A percentile compares a stretch with the other conserved stretches of the same genome.
phyloP scores from a whole-genome alignment of 2,888 invertebrate species.

The Acrocyrtus sp. region DNA sequence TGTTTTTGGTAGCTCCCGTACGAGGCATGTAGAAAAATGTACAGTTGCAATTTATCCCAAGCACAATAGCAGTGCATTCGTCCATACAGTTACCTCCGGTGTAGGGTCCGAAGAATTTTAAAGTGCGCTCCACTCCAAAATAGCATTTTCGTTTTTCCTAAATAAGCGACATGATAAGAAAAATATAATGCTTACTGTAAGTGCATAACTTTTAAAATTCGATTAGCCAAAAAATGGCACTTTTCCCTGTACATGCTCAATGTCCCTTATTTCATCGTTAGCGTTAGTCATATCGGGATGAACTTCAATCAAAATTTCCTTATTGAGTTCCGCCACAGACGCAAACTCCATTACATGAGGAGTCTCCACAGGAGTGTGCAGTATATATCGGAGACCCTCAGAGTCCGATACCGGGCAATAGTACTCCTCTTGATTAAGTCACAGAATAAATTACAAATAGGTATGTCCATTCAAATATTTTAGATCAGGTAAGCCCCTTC shows the following conservation, averaged over 20 bases:
- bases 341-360: slow-evolving; percentile 49
- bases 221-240: no score
- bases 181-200: no score
- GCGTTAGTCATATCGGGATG: slow-evolving; percentile 51
- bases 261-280: slow-evolving; percentile 45
- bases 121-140: slow-evolving; percentile 40
- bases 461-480: neutral
- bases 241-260: slow-evolving; percentile 23
- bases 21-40: slow-evolving; percentile 54
- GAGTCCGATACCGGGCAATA: slow-evolving; percentile 56
- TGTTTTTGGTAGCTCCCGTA: slow-evolving; percentile 4
- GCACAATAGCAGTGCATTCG: slow-evolving; percentile 27
- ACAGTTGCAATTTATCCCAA: slow-evolving; percentile 48
- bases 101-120: slow-evolving; percentile 50
- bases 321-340: slow-evolving; percentile 25
- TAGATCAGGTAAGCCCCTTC: neutral
- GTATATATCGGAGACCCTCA: slow-evolving; percentile 47
- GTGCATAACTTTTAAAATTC: no score
- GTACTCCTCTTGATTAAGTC: slow-evolving; percentile 52
- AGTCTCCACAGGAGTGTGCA: slow-evolving; percentile 45
- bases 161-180: no score
- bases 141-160: slow-evolving; percentile 47
- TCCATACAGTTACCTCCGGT: slow-evolving; percentile 38
- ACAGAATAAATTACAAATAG: no score
- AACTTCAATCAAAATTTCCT: slow-evolving; percentile 46